These are phyloP conservation scores for Rhopalosiphum maidis DNA, from an alignment of 1,140 invertebrate species.

Conservation along the genomic window DNA sequence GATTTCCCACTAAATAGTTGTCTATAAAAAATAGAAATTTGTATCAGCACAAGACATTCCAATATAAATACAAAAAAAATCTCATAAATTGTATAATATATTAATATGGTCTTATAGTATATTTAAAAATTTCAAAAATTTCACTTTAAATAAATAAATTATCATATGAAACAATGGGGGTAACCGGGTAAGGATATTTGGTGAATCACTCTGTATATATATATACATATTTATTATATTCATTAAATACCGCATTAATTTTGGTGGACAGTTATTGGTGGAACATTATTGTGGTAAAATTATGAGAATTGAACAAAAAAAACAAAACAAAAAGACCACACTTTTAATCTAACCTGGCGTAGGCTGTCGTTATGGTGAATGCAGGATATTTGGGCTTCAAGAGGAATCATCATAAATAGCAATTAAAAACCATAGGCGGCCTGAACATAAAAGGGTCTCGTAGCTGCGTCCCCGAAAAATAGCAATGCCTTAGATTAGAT, in stretches of 20 bases:
- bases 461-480: constrained; percentile 6
- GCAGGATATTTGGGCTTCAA: not conserved
- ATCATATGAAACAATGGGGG: too few relatives aligned
- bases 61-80: too few relatives aligned
- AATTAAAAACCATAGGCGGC: constrained; percentile 55
- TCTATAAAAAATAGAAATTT: too few relatives aligned
- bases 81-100: too few relatives aligned
- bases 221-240: not conserved
- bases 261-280: constrained; percentile 27
- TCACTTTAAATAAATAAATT: too few relatives aligned
- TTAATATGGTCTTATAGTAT: too few relatives aligned
- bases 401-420: constrained; percentile 55
- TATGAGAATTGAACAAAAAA: constrained; percentile 19
- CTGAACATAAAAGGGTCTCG: constrained; percentile 30
- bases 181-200: too few relatives aligned
- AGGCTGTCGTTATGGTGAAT: not conserved
- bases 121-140: too few relatives aligned
- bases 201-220: too few relatives aligned
- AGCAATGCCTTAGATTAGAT: constrained; percentile 17
- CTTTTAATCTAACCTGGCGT: constrained; percentile 44
- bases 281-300: constrained; percentile 36
- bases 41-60: too few relatives aligned
- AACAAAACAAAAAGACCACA: not conserved
- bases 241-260: not conserved
- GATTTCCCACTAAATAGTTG: too few relatives aligned